These are phyloP conservation scores for Aphidius gifuensis DNA, from an alignment of 1,140 invertebrate genomes.

Conservation along the genomic window DNA sequence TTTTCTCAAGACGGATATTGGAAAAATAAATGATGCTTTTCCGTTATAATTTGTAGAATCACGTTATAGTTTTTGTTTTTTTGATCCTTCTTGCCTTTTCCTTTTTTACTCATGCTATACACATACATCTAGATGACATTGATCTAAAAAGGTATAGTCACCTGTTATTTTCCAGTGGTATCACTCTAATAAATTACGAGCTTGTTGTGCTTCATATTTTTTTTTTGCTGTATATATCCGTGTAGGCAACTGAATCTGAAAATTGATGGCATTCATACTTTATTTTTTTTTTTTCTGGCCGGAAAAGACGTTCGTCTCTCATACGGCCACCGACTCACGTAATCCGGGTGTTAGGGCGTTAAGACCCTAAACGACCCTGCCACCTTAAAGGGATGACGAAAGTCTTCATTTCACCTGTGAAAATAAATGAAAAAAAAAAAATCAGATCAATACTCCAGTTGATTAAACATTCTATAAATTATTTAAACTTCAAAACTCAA, in stretches of 20 bases:
- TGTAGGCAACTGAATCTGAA: slow-evolving; percentile 15
- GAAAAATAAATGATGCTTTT: too few species aligned
- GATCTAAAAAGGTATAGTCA: slow-evolving; percentile 1
- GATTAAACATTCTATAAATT: too few species aligned
- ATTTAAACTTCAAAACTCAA: too few species aligned
- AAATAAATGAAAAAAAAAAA: too few species aligned
- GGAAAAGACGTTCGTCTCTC: slow-evolving; percentile 9
- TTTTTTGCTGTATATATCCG: neutral
- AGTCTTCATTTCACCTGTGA: too few species aligned
- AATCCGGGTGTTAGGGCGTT: slow-evolving; percentile 42
- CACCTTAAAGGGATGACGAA: neutral
- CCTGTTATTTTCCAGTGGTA: slow-evolving; percentile 13
- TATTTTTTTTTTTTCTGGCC: slow-evolving; percentile 16
- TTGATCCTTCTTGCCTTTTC: too few species aligned
- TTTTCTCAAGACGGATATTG: too few species aligned
- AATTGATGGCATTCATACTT: slow-evolving; percentile 45
- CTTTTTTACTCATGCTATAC: neutral
- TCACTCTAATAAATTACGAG: slow-evolving; percentile 22
- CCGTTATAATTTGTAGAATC: too few species aligned
- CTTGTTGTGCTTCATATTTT: slow-evolving; percentile 16
- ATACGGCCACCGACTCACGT: slow-evolving; percentile 28
- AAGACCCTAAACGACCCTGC: slow-evolving; percentile 27
- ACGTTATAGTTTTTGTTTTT: too few species aligned
- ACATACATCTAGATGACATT: neutral
- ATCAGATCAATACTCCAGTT: too few species aligned